Evolutionary conservation across 2,888 invertebrate species (phyloP).

Genomic region (Mimas tiliae): DNA sequence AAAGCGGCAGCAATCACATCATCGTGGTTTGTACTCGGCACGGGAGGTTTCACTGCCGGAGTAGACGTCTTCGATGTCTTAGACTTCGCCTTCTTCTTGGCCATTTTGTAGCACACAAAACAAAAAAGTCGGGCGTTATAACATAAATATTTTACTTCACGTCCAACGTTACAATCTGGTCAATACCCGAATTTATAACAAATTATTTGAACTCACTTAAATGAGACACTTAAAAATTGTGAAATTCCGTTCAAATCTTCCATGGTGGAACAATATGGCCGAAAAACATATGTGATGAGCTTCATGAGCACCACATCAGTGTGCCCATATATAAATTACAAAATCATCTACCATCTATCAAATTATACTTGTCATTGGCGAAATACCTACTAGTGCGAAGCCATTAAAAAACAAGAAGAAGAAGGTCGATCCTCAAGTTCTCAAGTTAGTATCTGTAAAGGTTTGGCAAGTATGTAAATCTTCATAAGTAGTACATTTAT

Average conservation of each 20-base stretch:
- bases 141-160: neutral
- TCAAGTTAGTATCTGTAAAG: too few species aligned
- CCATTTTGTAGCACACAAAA: conserved; percentile 48
- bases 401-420: too few species aligned
- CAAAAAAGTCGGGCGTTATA: neutral
- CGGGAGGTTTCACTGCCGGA: conserved; percentile 32
- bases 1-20: conserved; percentile 56
- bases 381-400: too few species aligned
- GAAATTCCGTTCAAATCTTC: neutral
- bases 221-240: neutral
- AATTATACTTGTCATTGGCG: too few species aligned
- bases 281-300: conserved; percentile 25
- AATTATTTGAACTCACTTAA: neutral
- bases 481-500: too few species aligned
- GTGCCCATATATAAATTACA: too few species aligned
- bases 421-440: too few species aligned
- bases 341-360: neutral
- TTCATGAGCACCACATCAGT: neutral
- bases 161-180: neutral
- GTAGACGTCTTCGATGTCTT: conserved; percentile 45
- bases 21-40: conserved; percentile 36
- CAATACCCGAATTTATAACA: too few species aligned
- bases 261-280: conserved; percentile 17
- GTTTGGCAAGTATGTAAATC: too few species aligned
- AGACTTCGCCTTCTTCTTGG: conserved; percentile 62